Evolutionary conservation across 2,113 vertebrate species (phyloP), one percentile per base, ranked within the genome.

Genomic region (Apodemus speciosus): DNA sequence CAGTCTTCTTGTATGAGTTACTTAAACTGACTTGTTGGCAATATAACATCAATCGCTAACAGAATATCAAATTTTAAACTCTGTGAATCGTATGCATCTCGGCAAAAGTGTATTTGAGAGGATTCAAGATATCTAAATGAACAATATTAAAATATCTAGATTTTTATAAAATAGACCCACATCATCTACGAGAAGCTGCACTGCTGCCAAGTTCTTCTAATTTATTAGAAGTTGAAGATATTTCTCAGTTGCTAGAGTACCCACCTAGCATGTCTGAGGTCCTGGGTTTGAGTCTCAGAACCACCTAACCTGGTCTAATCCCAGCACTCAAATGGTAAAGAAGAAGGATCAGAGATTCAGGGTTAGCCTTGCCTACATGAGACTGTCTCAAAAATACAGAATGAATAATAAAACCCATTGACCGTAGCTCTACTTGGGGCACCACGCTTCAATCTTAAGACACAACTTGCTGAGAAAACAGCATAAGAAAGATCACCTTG

Each of bases 1-100:
- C 15, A 20, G 9, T 77, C 27, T 79, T n/a, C 35, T 16, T 90
- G 75, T 35, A 80, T 81, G 93, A 76, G 80, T 91, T 95, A 93
- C 90, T 93, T 93, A 97, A 95, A 86, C 83, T 75, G 60, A 75
- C 77, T 86, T 68, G 58, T 93, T 88, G 90, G 27, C 56, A 93
- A 90, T 60, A 77, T 71, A 90, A 49, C 89, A 88, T 89, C 73
- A 88, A 90, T 90, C 87, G 90, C 58, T 85, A 93, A 96, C 81
- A 84, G 62, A 92, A 49, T 88, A 83, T 88, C 71, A 91, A 71
- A 91, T 91, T 87, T 62, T 88, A 94, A 95, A 85, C 56, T 43
- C 43, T 77, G 75, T 81, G 35, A 93, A 88, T 88, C 21, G 60
- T 83, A 87, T 90, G 40, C 60, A 83, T 91, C 66, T 32, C 53